A percentile compares a stretch with the other conserved stretches of the same genome.
These are phyloP conservation scores for Zaprionus kolodkinae DNA, from an alignment of 1,140 invertebrate genomes.

Conservation along the genomic window DNA sequence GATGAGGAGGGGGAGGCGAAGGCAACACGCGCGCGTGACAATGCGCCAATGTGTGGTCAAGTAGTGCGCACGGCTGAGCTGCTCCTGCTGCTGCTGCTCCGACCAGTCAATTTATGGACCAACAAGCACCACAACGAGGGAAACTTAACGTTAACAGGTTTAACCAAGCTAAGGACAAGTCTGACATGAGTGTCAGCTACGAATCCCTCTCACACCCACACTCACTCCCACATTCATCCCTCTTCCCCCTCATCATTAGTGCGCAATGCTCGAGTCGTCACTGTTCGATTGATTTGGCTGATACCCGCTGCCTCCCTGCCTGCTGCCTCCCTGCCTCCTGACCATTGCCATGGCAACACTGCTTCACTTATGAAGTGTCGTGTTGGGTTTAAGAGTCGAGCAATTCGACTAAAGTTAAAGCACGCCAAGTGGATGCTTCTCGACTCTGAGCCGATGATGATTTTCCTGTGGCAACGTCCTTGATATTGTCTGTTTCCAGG, in stretches of 20 bases:
- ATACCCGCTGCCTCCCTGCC: conserved; percentile 6
- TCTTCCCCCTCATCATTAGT: conserved; percentile 75
- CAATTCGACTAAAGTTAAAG: conserved; percentile 14
- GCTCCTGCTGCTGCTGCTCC: conserved; percentile 43
- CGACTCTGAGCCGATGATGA: background rate
- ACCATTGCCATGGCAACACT: background rate
- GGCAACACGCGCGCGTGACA: conserved; percentile 62
- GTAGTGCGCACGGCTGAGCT: conserved; percentile 75
- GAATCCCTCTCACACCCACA: background rate
- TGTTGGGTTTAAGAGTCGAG: background rate
- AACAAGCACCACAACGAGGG: conserved; percentile 42
- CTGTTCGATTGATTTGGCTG: conserved; percentile 56
- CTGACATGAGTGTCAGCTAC: conserved; percentile 57
- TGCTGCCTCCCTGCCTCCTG: background rate
- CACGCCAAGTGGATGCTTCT: conserved; percentile 23
- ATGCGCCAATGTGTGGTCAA: conserved; percentile 80
- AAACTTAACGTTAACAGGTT: conserved; percentile 81
- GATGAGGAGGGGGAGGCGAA: background rate
- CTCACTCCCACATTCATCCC: background rate
- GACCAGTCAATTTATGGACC: conserved; percentile 59
- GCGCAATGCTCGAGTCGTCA: conserved; percentile 68
- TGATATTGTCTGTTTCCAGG: background rate
- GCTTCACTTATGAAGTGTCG: conserved; percentile 10
- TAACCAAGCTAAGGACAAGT: conserved; percentile 77
- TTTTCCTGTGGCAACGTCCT: conserved; percentile 9